These are phyloP conservation scores for Seriola aureovittata DNA, from an alignment of 2,113 vertebrate species.

Conservation along the genomic window DNA sequence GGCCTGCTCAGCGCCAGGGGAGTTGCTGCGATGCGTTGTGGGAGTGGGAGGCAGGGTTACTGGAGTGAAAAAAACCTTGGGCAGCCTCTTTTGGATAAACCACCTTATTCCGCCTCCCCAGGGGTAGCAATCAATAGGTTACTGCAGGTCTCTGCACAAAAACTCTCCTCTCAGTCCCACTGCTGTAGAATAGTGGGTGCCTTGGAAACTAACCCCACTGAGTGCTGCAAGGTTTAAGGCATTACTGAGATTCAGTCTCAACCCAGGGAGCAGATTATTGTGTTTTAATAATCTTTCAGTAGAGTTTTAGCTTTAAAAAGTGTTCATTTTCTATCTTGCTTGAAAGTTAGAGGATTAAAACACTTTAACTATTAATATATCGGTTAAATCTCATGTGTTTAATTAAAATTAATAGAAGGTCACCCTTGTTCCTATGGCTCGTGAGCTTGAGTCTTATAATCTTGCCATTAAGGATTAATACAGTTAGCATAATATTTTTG, in stretches of 20 bases:
- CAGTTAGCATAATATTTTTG: too few relatives aligned
- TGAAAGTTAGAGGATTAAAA: constrained; percentile 23
- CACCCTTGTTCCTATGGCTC: too few relatives aligned
- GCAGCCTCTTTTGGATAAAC: constrained; percentile 65
- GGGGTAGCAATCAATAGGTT: constrained; percentile 78
- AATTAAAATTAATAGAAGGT: too few relatives aligned
- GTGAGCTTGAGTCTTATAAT: too few relatives aligned
- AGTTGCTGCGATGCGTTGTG: constrained; percentile 60
- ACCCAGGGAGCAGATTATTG: constrained; percentile 11
- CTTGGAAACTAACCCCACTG: constrained; percentile 12
- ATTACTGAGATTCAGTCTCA: constrained; percentile 18
- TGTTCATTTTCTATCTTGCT: not conserved
- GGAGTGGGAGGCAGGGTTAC: constrained; percentile 73
- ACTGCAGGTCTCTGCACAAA: constrained; percentile 64
- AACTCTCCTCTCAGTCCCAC: constrained; percentile 38
- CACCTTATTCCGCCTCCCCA: constrained; percentile 52
- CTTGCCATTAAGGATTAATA: too few relatives aligned
- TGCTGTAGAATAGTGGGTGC: constrained; percentile 20
- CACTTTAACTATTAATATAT: not conserved
- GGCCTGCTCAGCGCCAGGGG: constrained; percentile 41
- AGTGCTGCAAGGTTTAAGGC: constrained; percentile 19
- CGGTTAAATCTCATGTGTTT: not conserved
- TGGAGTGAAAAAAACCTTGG: constrained; percentile 59
- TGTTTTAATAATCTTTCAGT: constrained; percentile 3
- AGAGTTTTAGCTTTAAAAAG: not conserved